Percentiles rank a stretch among this genome's conserved stretches.
Evolutionary conservation across 2,113 vertebrate species (phyloP).

Genomic region (Egretta garzetta): DNA sequence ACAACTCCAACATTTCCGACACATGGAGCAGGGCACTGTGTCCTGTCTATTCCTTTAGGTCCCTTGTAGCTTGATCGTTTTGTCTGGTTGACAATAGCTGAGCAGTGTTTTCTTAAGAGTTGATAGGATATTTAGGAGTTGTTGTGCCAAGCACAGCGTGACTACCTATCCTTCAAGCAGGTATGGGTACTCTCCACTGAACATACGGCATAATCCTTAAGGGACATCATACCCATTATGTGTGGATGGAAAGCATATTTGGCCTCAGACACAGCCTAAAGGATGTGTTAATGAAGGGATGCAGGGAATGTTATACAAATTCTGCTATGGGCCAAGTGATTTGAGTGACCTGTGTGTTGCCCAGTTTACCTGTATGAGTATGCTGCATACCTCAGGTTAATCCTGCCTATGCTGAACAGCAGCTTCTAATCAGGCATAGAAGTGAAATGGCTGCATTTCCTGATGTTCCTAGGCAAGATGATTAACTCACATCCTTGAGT

Average conservation of each 20-base stretch:
- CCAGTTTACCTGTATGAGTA: neutral
- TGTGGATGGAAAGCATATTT: neutral
- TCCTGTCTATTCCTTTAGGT: neutral
- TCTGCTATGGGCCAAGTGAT: neutral
- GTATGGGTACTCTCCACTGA: no score
- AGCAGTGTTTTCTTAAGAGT: neutral
- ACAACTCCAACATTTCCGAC: neutral
- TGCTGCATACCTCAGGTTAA: neutral
- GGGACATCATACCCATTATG: accelerated
- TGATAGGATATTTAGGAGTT: no score
- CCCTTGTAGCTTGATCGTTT: neutral
- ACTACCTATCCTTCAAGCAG: neutral
- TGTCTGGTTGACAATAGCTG: neutral
- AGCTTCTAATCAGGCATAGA: neutral
- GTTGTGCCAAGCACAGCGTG: accelerated
- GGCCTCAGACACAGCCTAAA: neutral
- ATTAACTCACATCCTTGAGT: neutral
- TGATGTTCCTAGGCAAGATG: neutral
- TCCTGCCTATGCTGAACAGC: neutral
- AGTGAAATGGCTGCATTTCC: neutral
- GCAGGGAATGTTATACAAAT: neutral
- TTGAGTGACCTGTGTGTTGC: neutral
- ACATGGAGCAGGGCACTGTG: neutral
- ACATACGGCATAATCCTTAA: neutral
- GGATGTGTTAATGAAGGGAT: neutral